Percentiles rank a stretch among this genome's conserved stretches.
phyloP scores from a whole-genome alignment of 1,140 invertebrate genomes.

The Halyomorpha halys region DNA sequence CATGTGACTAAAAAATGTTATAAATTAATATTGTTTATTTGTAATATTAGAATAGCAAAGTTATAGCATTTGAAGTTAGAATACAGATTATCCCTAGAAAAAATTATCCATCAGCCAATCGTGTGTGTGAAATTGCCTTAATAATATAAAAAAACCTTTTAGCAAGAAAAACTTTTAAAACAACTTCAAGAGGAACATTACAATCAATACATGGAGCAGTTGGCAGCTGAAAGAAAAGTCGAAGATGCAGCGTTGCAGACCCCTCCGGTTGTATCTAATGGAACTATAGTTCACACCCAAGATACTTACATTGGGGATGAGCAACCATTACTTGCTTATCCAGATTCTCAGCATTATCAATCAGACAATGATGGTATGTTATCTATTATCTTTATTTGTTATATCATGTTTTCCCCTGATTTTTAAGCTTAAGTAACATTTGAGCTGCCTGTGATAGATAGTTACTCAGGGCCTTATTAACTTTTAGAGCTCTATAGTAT shows the following conservation, averaged over 20 bases:
- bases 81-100: too few relatives aligned
- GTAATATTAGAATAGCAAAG: too few relatives aligned
- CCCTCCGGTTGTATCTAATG: background rate
- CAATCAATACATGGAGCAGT: constrained; percentile 91
- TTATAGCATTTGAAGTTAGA: too few relatives aligned
- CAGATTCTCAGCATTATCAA: background rate
- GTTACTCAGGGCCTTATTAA: too few relatives aligned
- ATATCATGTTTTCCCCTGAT: too few relatives aligned
- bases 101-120: too few relatives aligned
- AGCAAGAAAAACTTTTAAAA: constrained; percentile 83
- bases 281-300: background rate
- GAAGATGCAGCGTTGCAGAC: constrained; percentile 11
- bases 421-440: too few relatives aligned
- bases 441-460: too few relatives aligned
- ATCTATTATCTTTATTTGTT: background rate
- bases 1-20: too few relatives aligned
- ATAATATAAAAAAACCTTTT: constrained; percentile 28
- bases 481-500: too few relatives aligned
- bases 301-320: background rate
- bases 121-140: too few relatives aligned
- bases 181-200: constrained; percentile 96
- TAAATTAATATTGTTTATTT: too few relatives aligned
- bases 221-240: constrained; percentile 32
- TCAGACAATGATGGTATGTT: constrained; percentile 6
- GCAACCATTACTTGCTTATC: background rate